Conservation (phyloP, 2,113 vertebrate species). For the Calidris pugnax region DNA sequence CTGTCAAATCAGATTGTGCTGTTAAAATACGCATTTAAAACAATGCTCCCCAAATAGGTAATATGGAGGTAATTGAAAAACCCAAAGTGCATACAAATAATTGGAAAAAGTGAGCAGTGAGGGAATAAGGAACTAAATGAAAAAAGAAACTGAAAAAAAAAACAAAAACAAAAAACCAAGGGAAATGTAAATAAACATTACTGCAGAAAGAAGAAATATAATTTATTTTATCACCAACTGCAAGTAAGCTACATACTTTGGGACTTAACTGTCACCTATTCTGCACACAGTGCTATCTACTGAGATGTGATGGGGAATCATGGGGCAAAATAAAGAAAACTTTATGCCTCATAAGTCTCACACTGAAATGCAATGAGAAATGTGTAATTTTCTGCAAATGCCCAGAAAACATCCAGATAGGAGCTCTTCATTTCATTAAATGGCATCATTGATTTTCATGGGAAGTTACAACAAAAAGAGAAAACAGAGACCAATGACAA, state of each 20-base stretch:
- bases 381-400: neutral
- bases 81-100: constrained; percentile 31
- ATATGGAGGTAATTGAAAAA: constrained; percentile 59
- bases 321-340: neutral
- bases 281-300: neutral
- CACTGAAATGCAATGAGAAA: neutral
- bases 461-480: neutral
- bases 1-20: constrained; percentile 63
- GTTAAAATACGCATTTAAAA: constrained; percentile 66
- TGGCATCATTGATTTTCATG: neutral
- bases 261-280: neutral
- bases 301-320: neutral
- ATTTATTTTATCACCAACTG: neutral
- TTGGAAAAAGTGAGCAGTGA: neutral
- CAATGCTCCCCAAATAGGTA: constrained; percentile 45
- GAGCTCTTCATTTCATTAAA: constrained; percentile 1
- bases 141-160: neutral
- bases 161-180: neutral
- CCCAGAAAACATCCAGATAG: neutral
- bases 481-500: neutral
- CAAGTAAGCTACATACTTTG: neutral
- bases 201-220: neutral
- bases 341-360: neutral
- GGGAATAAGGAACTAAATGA: neutral
- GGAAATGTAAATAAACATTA: neutral